Evolutionary conservation across 2,888 invertebrate species (phyloP), one percentile per base, ranked within the genome.

Genomic region (Volucella bombylans): DNA sequence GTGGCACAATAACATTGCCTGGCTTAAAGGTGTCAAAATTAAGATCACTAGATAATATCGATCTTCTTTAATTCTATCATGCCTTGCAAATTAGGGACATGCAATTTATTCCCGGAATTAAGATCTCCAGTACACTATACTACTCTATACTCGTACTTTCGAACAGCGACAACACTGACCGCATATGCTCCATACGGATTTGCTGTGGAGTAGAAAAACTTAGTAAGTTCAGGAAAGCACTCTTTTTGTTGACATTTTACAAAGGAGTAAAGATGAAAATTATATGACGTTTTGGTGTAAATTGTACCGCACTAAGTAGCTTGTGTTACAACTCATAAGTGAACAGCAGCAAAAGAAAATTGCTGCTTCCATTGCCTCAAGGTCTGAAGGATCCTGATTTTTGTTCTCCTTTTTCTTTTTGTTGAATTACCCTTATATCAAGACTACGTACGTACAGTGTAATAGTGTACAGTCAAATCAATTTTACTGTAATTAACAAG

Each of bases 401-500:
- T 4, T 31, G 6, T 31, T 31, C 6, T 31, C 6, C 31, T 31
- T 31, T 31, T 31, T 31, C 1, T 31, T 31, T 31, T 31, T 31
- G 4, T 31, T 31, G 31, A 31, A 31, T 31, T 2, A 31, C 31
- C 31, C 31, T 31, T 31, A 31, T 31, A 31, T 31, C 6, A 31
- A 31, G 31, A 31, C 31, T 31, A 31, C 31, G 31, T 31, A 31
- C 39, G 8, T 11, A 1, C 4, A 11, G 6, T 52, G 3, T 9
- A 31, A 4, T 3, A 41, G 11, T 43, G 12, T 59, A 14, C 65
- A 72, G 65, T 71, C 65, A 77, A 77, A 78, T 78, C 67, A 82
- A 72, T 73, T 65, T 54, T 38, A 10, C 47, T 76, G 67, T 82
- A 73, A 82, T 82, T 79, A 82, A 78, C 82, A 78, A 69, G 72